These are phyloP conservation scores for Aptenodytes patagonicus DNA, from an alignment of 2,113 vertebrate genomes.

Conservation along the genomic window DNA sequence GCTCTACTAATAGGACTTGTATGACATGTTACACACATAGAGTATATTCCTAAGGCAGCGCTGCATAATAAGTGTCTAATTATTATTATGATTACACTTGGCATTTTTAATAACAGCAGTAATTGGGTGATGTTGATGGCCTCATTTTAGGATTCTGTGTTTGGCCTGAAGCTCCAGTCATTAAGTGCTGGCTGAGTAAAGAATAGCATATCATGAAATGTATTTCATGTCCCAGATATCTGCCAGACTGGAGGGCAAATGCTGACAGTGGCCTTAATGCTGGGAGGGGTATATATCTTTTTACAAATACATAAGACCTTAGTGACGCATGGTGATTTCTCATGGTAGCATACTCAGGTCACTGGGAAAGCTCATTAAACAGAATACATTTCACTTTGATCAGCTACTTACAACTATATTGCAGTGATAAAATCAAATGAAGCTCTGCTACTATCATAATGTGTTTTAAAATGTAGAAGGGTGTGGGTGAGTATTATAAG, in stretches of 20 bases:
- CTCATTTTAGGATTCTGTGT: slow-evolving; percentile 35
- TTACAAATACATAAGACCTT: not conserved
- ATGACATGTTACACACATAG: slow-evolving; percentile 31
- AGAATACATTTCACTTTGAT: slow-evolving; percentile 42
- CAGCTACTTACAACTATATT: not conserved
- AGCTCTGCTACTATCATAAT: not conserved
- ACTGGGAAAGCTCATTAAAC: slow-evolving; percentile 43
- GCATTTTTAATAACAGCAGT: slow-evolving; percentile 65
- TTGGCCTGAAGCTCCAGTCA: slow-evolving; percentile 55
- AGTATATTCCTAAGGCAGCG: slow-evolving; percentile 39
- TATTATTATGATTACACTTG: slow-evolving; percentile 67
- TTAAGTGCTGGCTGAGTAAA: slow-evolving; percentile 50
- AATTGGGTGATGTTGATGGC: slow-evolving; percentile 63
- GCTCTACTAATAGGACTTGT: slow-evolving; percentile 27
- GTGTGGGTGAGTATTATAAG: not conserved
- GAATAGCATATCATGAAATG: not conserved
- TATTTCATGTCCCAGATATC: not conserved
- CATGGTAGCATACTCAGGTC: not conserved
- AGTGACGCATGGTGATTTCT: not conserved
- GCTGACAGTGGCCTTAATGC: not conserved
- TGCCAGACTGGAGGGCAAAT: not conserved
- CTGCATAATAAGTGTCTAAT: slow-evolving; percentile 53
- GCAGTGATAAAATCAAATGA: slow-evolving; percentile 34
- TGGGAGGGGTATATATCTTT: not conserved
- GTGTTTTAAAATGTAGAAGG: not conserved